A percentile compares a stretch with the other conserved stretches of the same genome.
phyloP scores from a whole-genome alignment of 2,888 invertebrate genomes.

The Eupithecia subumbrata region DNA sequence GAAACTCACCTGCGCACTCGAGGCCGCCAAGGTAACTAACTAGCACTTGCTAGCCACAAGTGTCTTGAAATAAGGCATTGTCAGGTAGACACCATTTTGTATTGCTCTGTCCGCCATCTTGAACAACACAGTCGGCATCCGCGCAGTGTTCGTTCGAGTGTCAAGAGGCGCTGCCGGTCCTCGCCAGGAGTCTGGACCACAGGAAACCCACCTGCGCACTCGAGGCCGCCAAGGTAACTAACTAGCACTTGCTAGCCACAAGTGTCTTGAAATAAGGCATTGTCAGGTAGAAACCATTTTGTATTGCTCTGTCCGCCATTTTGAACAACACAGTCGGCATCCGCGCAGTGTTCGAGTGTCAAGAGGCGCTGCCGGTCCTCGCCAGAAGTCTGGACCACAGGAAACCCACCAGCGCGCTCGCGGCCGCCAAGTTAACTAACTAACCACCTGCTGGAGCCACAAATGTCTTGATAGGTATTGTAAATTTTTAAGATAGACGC shows the following conservation, averaged over 20 bases:
- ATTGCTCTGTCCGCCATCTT: conserved; percentile 94
- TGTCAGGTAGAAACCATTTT: background rate
- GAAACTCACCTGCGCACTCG: conserved; percentile 94
- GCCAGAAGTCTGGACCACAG: conserved; percentile 93
- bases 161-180: conserved; percentile 90
- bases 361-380: conserved; percentile 91
- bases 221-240: conserved; percentile 90
- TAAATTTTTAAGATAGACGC: background rate
- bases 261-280: background rate
- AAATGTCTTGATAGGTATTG: conserved; percentile 89
- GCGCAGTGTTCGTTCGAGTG: conserved; percentile 92
- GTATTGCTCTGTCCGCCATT: conserved; percentile 91
- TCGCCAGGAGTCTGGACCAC: conserved; percentile 93
- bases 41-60: background rate
- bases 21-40: conserved; percentile 89
- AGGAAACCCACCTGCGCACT: conserved; percentile 93
- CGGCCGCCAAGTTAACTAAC: conserved; percentile 89
- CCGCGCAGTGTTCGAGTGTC: conserved; percentile 89
- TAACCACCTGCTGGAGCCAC: conserved; percentile 66
- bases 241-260: background rate
- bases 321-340: conserved; percentile 98
- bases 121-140: conserved; percentile 97
- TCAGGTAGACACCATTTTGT: background rate
- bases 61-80: background rate
- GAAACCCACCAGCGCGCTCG: conserved; percentile 94